Conservation (phyloP, 2,888 invertebrate species). For the Parasteatoda lunata region DNA sequence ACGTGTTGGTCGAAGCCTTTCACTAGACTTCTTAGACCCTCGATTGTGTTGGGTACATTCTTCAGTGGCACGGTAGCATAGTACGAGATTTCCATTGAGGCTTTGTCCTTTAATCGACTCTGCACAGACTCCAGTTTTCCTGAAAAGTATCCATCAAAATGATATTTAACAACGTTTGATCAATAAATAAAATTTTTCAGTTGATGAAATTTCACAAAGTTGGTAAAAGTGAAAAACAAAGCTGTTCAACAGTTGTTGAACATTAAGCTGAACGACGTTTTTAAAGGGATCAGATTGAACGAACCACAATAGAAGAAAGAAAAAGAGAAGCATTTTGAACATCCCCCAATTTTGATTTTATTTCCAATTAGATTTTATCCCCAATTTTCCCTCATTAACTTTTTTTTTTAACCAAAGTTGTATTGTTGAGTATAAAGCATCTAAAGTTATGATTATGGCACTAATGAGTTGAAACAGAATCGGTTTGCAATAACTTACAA, state of each 20-base stretch:
- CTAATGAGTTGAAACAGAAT: too few relatives aligned
- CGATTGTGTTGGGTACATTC: constrained; percentile 63
- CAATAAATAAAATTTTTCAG: neutral
- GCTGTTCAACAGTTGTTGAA: neutral
- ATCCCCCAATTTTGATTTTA: too few relatives aligned
- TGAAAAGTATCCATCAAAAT: neutral
- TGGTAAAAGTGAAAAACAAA: neutral
- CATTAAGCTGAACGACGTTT: neutral
- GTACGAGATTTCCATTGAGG: constrained; percentile 66
- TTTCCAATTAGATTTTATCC: too few relatives aligned
- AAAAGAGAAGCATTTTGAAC: too few relatives aligned
- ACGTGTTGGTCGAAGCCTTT: constrained; percentile 60
- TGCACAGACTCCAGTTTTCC: constrained; percentile 58
- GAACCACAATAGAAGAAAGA: too few relatives aligned
- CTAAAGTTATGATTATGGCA: too few relatives aligned
- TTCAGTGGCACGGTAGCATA: constrained; percentile 67
- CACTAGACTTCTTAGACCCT: constrained; percentile 57
- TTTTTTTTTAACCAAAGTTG: too few relatives aligned
- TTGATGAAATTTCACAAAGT: neutral
- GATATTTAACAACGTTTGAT: neutral
- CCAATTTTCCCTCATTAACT: too few relatives aligned
- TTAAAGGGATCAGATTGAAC: too few relatives aligned
- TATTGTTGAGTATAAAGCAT: too few relatives aligned
- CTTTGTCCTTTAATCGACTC: constrained; percentile 41
- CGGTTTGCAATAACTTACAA: too few relatives aligned